Evolutionary conservation across 1,140 invertebrate species (phyloP), one percentile per base, ranked within the genome.

Genomic region (Drosophila micromelanica): DNA sequence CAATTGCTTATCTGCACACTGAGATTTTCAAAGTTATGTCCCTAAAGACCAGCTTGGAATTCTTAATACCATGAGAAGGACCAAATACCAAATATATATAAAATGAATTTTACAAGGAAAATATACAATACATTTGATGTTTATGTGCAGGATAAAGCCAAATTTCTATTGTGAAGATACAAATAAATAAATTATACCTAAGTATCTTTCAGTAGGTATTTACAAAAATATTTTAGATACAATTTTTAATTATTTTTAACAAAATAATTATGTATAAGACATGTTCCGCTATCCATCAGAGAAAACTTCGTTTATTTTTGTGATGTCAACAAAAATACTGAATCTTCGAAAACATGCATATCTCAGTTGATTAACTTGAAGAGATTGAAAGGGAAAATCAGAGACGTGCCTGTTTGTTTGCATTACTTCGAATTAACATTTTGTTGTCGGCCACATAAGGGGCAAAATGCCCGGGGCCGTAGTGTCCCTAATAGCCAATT

Each of bases 391-490:
- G 32, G 32, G 2, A 8, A 7, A 35, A 35, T 35, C 32, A 2
- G 11, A 23, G 20, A 80, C 78, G 73, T 80, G 78, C 73, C 56
- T 48, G 42, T 54, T 54, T 63, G 63, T 55, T 73, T 42, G 60
- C 68, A 78, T 82, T 82, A 75, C 65, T 57, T 45, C 30, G 55
- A 84, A 85, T 80, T 79, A 76, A 80, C 80, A 85, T 79, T 84
- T 73, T 52, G 46, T 56, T 42, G 45, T 35, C 17, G 4, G 12
- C 12, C 45, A 61, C 35, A 40, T 4, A 61, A 40, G 35, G 13
- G 23, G 27, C n/a, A 5, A 23, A 45, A 52, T 63, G 73, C 42
- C 76, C 64, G 60, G 23, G 32, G 32, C 32, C 30, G 5, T 7
- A 32, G 30, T 32, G 30, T 1, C 32, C 32, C 32, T 35, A 35